Evolutionary conservation across 2,888 invertebrate species (phyloP), one percentile per base, ranked within the genome.

Genomic region (Chydorus sphaericus): DNA sequence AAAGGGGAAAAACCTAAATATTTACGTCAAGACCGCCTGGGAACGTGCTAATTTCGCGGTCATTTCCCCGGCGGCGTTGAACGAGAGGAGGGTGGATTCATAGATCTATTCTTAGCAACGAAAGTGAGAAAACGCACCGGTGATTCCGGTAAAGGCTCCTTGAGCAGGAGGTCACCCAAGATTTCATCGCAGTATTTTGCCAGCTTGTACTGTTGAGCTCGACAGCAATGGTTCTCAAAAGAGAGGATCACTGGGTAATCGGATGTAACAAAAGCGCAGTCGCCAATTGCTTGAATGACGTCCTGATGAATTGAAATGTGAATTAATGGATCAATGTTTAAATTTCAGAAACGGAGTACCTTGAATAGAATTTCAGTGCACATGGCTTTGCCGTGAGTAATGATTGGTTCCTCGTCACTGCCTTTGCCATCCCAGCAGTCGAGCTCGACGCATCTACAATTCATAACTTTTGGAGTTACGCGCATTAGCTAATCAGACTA

Each of bases 341-440:
- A 33, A 3, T 36, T 23, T 16, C 23, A 8, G 48, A 26, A 52
- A 14, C 14, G 26, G 10, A 18, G 49, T 28, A 77, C 89, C 71
- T 89, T 96, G 73, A 97, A 99, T 23, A 94, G 74, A 66, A 98
- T 97, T 73, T 98, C 97, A 3, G 96, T 97, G 69, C 98, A 99
- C 94, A 99, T 98, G 5, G 98, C 98, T 75, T 96, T 96, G 48
- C 98, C 98, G 73, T 98, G 98, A 33, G 98, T 98, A 63, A 98
- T 96, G 66, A 98, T 98, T 0, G 98, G 98, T 67, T 99, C 98
- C 66, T 96, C 94, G 66, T 96, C 94, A 72, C 94, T 92, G 0
- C 89, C 89, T 71, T 87, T 88, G 8, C 97, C 98, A 70, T 98
- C 97, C 97, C 97, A 98, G 70, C 94, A 96, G 72, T 98, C 98